phyloP scores from a whole-genome alignment of 2,113 vertebrate genomes.

The Noctilio leporinus region DNA sequence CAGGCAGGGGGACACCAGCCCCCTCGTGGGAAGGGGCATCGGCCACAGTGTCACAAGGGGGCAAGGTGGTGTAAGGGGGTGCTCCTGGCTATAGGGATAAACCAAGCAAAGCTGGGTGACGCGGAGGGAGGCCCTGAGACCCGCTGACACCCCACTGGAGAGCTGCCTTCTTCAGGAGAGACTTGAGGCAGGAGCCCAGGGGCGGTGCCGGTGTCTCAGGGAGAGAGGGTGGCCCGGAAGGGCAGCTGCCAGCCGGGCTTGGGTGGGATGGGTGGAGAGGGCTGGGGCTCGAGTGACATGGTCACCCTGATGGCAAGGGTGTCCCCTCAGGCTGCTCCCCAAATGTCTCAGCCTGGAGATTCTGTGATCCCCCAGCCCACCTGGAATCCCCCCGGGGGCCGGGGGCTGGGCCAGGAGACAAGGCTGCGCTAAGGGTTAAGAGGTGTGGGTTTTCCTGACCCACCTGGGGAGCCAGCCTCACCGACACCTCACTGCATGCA shows the following conservation, averaged over 20 bases:
- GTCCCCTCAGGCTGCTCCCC: not conserved
- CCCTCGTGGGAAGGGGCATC: not conserved
- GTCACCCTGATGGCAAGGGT: rapidly evolving
- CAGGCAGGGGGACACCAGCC: not conserved
- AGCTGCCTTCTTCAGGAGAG: not conserved
- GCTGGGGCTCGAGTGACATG: rapidly evolving
- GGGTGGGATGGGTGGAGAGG: not conserved
- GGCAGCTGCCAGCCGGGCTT: not conserved
- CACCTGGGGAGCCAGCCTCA: too few species aligned
- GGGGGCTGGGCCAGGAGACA: not conserved
- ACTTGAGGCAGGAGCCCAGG: rapidly evolving
- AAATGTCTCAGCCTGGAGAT: not conserved
- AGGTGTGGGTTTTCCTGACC: too few species aligned
- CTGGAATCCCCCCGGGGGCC: not conserved
- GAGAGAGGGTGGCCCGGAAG: rapidly evolving
- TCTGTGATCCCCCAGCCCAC: not conserved
- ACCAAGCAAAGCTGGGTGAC: rapidly evolving
- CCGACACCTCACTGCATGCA: not conserved
- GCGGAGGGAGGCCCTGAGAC: rapidly evolving
- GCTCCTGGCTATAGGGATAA: rapidly evolving
- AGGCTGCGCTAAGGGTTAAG: too few species aligned
- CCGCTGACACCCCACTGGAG: rapidly evolving
- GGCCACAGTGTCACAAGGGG: not conserved
- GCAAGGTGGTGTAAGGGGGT: too few species aligned
- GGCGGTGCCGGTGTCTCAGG: not conserved